Conservation (phyloP, 2,797 vertebrate species). For the Austrolebias charrua region DNA sequence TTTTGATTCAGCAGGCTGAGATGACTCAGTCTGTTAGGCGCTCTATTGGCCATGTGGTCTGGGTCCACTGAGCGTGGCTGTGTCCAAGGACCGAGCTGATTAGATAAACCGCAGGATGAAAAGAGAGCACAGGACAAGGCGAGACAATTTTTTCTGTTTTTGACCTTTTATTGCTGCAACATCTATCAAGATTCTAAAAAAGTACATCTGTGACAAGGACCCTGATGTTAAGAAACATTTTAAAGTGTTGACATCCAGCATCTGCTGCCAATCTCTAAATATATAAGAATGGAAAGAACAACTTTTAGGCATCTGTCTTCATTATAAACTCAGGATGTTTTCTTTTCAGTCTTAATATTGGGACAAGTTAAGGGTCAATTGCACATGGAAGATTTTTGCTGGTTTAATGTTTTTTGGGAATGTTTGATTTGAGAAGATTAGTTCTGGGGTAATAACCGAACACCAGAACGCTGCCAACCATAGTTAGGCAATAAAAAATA, state of each 20-base stretch:
- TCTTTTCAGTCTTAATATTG: conserved; percentile 54
- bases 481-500: conserved; percentile 61
- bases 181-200: conserved; percentile 36
- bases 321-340: conserved; percentile 71
- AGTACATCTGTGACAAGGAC: conserved; percentile 40
- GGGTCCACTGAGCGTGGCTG: conserved; percentile 77
- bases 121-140: conserved; percentile 35
- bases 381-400: conserved; percentile 53
- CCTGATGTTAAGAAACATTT: conserved; percentile 36
- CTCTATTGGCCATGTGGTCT: conserved; percentile 83
- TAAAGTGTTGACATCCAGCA: conserved; percentile 46
- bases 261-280: conserved; percentile 31
- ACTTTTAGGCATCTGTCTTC: conserved; percentile 50
- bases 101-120: conserved; percentile 73
- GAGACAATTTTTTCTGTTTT: conserved; percentile 22
- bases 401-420: conserved; percentile 26
- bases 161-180: conserved; percentile 29
- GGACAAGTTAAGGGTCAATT: conserved; percentile 39
- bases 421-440: conserved; percentile 69
- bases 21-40: conserved; percentile 82
- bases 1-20: conserved; percentile 79
- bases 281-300: conserved; percentile 50
- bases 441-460: conserved; percentile 60
- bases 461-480: conserved; percentile 46
- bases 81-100: conserved; percentile 72